Conservation (phyloP, 2,888 invertebrate genomes). For the Trichopoda pennipes region DNA sequence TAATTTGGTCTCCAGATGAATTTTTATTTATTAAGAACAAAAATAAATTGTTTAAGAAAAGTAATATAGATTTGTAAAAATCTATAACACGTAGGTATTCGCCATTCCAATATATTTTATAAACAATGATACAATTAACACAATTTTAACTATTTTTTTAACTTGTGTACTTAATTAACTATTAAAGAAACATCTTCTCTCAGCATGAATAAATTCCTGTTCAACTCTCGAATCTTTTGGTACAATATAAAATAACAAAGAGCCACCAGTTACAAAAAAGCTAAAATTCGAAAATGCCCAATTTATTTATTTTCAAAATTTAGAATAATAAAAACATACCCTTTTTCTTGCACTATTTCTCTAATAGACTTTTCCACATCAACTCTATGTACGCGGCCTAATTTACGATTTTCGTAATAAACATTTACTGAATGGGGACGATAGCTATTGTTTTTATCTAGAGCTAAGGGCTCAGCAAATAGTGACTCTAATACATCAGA, state of each 20-base stretch:
- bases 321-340: conserved; percentile 64
- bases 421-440: conserved; percentile 84
- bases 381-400: conserved; percentile 83
- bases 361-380: conserved; percentile 83
- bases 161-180: neutral
- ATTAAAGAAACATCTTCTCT: conserved; percentile 70
- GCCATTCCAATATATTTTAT: no score
- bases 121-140: no score
- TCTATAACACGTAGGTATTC: no score
- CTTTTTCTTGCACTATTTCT: conserved; percentile 83
- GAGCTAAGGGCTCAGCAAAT: conserved; percentile 86
- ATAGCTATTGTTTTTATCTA: conserved; percentile 88
- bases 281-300: conserved; percentile 67
- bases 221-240: conserved; percentile 76
- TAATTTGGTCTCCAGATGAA: no score
- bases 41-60: no score
- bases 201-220: conserved; percentile 76
- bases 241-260: conserved; percentile 79
- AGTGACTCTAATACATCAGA: conserved; percentile 84
- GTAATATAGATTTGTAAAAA: no score
- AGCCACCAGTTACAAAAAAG: conserved; percentile 78
- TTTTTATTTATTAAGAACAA: no score
- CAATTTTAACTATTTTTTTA: no score
- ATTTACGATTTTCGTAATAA: conserved; percentile 87
- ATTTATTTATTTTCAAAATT: neutral